phyloP scores from a whole-genome alignment of 2,113 vertebrate species.

The Pyrgilauda ruficollis region DNA sequence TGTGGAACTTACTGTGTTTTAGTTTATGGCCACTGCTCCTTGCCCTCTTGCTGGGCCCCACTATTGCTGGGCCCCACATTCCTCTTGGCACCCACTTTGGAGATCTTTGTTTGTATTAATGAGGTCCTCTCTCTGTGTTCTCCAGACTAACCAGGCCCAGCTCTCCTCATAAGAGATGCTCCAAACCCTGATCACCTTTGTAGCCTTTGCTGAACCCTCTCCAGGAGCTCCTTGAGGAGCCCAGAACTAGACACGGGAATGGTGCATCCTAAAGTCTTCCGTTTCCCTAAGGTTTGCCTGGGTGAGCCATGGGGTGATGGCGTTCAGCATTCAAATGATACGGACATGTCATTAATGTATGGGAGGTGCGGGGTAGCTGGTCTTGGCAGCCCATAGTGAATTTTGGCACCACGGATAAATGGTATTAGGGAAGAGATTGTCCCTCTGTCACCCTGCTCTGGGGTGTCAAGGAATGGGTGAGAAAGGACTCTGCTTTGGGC shows the following conservation, averaged over 20 bases:
- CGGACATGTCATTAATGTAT: accelerated
- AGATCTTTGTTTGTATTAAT: not conserved
- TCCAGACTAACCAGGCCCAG: not conserved
- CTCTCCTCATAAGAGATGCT: not conserved
- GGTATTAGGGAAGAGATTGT: not conserved
- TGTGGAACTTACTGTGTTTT: not conserved
- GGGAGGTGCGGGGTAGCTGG: no score
- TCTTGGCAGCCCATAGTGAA: not conserved
- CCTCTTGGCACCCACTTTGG: no score
- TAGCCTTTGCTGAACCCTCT: not conserved
- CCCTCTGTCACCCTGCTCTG: no score
- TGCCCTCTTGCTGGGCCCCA: no score
- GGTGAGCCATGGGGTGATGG: not conserved
- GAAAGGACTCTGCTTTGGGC: not conserved
- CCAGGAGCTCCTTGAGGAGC: not conserved
- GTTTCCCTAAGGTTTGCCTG: not conserved
- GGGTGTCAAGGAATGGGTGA: not conserved
- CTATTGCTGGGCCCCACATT: not conserved
- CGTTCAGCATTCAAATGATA: not conserved
- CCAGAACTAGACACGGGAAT: not conserved
- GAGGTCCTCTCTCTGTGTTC: not conserved
- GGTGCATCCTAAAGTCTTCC: no score
- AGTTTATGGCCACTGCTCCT: not conserved
- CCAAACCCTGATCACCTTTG: not conserved
- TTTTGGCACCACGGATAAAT: not conserved